These are phyloP conservation scores for Herpetotheres cachinnans DNA, from an alignment of 2,113 vertebrate species.

Conservation along the genomic window DNA sequence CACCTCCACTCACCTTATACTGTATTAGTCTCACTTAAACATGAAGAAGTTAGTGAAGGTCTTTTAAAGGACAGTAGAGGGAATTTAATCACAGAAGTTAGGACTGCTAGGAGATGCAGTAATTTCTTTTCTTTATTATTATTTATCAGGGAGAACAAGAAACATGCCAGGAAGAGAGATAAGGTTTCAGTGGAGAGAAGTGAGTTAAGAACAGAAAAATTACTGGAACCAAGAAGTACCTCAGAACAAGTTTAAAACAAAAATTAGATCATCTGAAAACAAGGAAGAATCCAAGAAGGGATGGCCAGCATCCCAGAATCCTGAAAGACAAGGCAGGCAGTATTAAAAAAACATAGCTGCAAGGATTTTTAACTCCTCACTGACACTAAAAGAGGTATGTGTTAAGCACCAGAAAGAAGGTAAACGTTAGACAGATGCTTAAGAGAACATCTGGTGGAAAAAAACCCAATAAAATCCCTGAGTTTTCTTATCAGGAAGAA, in stretches of 20 bases:
- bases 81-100: not conserved
- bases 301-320: conserved; percentile 36
- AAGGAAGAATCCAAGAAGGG: not conserved
- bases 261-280: conserved; percentile 40
- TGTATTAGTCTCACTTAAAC: not conserved
- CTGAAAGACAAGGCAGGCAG: not conserved
- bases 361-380: conserved; percentile 14
- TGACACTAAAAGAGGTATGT: not conserved
- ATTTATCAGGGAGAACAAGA: not conserved
- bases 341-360: not conserved
- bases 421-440: not conserved
- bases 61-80: not conserved
- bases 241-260: conserved; percentile 14
- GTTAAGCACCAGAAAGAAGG: not conserved
- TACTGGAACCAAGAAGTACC: not conserved
- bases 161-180: not conserved
- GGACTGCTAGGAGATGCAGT: not conserved
- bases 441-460: not conserved
- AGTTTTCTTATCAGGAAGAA: not conserved
- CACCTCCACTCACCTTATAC: not conserved
- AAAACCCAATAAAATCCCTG: not conserved
- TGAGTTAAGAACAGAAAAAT: conserved; percentile 8
- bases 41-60: not conserved
- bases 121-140: not conserved
- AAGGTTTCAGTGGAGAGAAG: not conserved